Percentiles rank a stretch among this genome's conserved stretches.
These are phyloP conservation scores for Cephus cinctus DNA, from an alignment of 1,140 invertebrate genomes.

Conservation along the genomic window DNA sequence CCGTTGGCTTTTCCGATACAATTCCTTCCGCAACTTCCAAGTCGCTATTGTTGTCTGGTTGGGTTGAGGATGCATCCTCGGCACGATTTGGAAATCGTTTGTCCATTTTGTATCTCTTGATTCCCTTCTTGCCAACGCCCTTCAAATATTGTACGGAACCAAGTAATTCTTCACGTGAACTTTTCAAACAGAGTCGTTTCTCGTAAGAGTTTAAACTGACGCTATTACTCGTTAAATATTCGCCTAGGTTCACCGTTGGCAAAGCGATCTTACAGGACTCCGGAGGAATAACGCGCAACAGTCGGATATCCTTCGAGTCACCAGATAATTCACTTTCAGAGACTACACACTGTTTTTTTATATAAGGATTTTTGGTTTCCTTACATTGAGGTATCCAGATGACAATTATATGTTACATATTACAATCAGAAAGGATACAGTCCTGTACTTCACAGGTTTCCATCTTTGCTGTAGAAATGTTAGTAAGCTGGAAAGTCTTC, in stretches of 20 bases:
- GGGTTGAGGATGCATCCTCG: slow-evolving; percentile 30
- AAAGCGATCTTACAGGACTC: slow-evolving; percentile 63
- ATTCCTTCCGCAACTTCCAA: slow-evolving; percentile 40
- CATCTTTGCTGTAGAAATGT: slow-evolving; percentile 77
- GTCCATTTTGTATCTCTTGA: slow-evolving; percentile 49
- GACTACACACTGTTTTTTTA: slow-evolving; percentile 1
- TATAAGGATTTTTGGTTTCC: slow-evolving; percentile 12
- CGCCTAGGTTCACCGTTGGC: slow-evolving; percentile 70
- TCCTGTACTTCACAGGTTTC: slow-evolving; percentile 59
- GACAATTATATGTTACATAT: too few relatives aligned
- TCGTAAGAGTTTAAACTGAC: slow-evolving; percentile 74
- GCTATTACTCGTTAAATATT: slow-evolving; percentile 71
- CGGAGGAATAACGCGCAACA: slow-evolving; percentile 56
- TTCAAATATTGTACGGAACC: slow-evolving; percentile 50
- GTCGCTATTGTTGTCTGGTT: slow-evolving; percentile 46
- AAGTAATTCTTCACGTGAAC: slow-evolving; percentile 43
- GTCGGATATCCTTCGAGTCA: slow-evolving; percentile 27
- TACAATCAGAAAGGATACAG: slow-evolving; percentile 62
- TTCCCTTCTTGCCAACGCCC: slow-evolving; percentile 46
- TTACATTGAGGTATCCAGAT: too few relatives aligned
- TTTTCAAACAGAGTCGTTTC: slow-evolving; percentile 63
- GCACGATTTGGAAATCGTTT: slow-evolving; percentile 32
- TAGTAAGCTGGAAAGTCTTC: slow-evolving; percentile 72
- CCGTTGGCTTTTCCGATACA: slow-evolving; percentile 28
- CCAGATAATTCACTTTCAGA: slow-evolving; percentile 11